Evolutionary conservation across 2,888 invertebrate species (phyloP).

Genomic region (Yponomeuta plumbellus): DNA sequence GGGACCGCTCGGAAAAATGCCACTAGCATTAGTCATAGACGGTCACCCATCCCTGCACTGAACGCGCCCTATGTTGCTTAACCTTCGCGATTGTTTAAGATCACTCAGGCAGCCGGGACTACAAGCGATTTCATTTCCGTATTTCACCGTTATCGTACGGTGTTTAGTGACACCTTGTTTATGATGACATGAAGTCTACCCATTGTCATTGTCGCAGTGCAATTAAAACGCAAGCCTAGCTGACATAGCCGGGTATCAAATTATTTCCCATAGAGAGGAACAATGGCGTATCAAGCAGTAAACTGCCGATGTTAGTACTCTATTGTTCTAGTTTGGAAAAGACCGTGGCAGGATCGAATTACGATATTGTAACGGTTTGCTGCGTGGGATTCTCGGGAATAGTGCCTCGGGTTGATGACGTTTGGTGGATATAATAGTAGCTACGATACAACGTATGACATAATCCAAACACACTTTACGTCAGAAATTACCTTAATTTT

Average conservation of each 20-base stretch:
- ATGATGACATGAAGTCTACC: not conserved
- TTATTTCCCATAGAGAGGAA: not conserved
- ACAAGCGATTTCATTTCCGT: no score
- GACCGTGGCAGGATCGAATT: not conserved
- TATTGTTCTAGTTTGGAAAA: not conserved
- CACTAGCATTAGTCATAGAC: no score
- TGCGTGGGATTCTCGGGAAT: not conserved
- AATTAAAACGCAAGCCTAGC: not conserved
- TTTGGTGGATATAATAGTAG: no score
- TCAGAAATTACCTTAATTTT: no score
- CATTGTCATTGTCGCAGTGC: not conserved
- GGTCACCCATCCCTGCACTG: no score
- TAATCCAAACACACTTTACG: no score
- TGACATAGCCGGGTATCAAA: not conserved
- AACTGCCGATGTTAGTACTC: constrained; percentile 1
- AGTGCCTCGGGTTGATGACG: not conserved
- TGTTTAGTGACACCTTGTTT: not conserved
- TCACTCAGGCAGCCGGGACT: no score
- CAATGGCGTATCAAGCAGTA: not conserved
- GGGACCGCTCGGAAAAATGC: no score
- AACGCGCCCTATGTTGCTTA: no score
- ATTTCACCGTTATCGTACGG: not conserved
- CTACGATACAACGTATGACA: no score
- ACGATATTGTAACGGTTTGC: not conserved
- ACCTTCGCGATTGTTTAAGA: no score